Base-by-base conservation (phyloP, 2,888 invertebrate species). In the Agrotis ipsilon region DNA sequence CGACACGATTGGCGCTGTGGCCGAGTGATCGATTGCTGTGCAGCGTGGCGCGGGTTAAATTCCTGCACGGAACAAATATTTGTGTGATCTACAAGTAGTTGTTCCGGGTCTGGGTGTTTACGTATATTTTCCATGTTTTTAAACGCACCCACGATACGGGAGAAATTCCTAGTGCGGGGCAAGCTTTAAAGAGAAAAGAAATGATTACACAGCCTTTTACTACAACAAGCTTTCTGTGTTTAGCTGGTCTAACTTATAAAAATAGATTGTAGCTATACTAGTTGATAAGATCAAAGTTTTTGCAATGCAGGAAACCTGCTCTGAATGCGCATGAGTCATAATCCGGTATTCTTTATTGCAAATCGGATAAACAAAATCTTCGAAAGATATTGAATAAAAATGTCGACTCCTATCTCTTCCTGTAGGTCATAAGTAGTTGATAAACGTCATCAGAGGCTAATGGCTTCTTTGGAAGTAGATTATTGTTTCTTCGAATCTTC, bases 381-480 rank as follows among this genome's bases (percentile, higher is more conserved):
- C 27, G 19, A 27, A 43, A 19, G 18, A 14, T 43, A 11, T 19
- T 27, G 13, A 18, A 46, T 5, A 21, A 6, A 39, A 27, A 45
- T 11, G 1, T 24, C 5, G 24, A 45, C 21, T 21, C 2, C n/a
- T 24, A 19, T 14, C 16, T 62, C n/a, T 4, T 7, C 27, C 48
- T 46, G 46, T 11, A 24, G 16, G 14, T 21, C 18, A 43, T 13
- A 43, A 57, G 14, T 18, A 18, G 3, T 16, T 16, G n/a, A 39
- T 39, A 39, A n/a, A 14, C 43, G 2, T 13, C 55, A 51, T 14
- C 46, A 54, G 6, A 19, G 21, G n/a, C 45, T 57, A 24, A 49
- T 5, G 11, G 46, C 19, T 57, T 57, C 14, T 57, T 64, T 51
- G 14, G 45, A 57, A 72, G 63, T 18, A 72, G n/a, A 45, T 45